Conservation (phyloP, 2,888 invertebrate genomes). For the Phytoseiulus persimilis region DNA sequence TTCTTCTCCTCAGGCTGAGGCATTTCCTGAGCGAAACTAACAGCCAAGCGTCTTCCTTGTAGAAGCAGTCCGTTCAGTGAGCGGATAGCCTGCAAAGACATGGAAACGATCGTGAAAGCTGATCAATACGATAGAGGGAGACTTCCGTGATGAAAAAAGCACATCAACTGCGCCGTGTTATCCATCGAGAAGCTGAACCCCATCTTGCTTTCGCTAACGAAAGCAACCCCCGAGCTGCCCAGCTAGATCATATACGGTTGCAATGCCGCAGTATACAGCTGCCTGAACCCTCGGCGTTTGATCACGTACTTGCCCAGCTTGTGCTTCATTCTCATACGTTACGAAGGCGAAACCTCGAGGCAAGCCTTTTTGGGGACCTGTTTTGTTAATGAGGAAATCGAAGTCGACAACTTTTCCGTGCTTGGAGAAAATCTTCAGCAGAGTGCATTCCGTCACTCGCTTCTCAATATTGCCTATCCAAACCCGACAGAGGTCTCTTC, state of each 20-base stretch:
- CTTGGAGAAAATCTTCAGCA: conserved; percentile 90
- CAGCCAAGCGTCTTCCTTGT: conserved; percentile 66
- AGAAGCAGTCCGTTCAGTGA: conserved; percentile 66
- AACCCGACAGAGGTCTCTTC: conserved; percentile 62
- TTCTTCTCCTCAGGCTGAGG: background rate
- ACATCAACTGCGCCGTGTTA: too few relatives aligned
- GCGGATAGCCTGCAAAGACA: conserved; percentile 58
- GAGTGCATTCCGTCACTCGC: conserved; percentile 90
- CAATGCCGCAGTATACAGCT: background rate
- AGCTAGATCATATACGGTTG: background rate
- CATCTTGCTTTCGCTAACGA: too few relatives aligned
- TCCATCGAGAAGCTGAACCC: too few relatives aligned
- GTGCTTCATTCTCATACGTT: conserved; percentile 62
- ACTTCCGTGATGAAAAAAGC: too few relatives aligned
- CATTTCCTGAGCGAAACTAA: conserved; percentile 52
- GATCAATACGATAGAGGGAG: too few relatives aligned
- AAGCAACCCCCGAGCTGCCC: too few relatives aligned
- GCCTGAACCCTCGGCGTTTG: too few relatives aligned
- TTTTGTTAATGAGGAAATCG: conserved; percentile 86
- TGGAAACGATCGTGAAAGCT: too few relatives aligned
- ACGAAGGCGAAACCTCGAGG: conserved; percentile 89
- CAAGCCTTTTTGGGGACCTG: conserved; percentile 76
- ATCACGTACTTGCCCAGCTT: conserved; percentile 56
- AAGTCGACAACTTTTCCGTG: conserved; percentile 88
- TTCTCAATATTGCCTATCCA: conserved; percentile 89